Conservation (phyloP, 1,140 invertebrate genomes). For the Eriosoma lanigerum region DNA sequence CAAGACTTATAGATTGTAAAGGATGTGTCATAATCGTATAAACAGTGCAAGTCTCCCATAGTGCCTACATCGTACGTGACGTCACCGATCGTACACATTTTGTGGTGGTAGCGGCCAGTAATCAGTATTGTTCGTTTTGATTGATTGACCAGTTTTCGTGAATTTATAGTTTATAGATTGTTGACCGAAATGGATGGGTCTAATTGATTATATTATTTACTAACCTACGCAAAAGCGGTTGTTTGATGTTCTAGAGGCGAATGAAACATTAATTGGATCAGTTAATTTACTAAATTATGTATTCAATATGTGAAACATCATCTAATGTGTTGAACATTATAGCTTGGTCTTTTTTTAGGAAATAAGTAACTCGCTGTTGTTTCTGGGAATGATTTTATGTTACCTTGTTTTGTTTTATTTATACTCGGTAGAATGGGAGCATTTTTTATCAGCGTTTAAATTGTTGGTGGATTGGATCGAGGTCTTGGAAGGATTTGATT, state of each 20-base stretch:
- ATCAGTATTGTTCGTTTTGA: background rate
- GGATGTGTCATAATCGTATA: too few relatives aligned
- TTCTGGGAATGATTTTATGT: background rate
- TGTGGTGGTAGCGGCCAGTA: too few relatives aligned
- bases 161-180: background rate
- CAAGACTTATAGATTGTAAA: too few relatives aligned
- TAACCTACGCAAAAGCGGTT: background rate
- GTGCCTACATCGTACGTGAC: too few relatives aligned
- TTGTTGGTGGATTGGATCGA: too few relatives aligned
- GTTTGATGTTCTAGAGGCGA: background rate
- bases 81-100: too few relatives aligned
- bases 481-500: too few relatives aligned
- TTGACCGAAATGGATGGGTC: background rate
- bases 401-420: too few relatives aligned
- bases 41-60: too few relatives aligned
- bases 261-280: background rate
- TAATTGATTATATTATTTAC: background rate
- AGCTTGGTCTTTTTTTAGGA: constrained; percentile 10
- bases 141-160: background rate
- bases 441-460: too few relatives aligned
- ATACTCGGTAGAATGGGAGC: too few relatives aligned
- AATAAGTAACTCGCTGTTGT: background rate
- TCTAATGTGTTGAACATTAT: constrained; percentile 5
- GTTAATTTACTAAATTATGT: background rate
- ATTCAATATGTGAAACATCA: background rate